Conservation (phyloP, 2,113 vertebrate genomes). For the Microtus pennsylvanicus region DNA sequence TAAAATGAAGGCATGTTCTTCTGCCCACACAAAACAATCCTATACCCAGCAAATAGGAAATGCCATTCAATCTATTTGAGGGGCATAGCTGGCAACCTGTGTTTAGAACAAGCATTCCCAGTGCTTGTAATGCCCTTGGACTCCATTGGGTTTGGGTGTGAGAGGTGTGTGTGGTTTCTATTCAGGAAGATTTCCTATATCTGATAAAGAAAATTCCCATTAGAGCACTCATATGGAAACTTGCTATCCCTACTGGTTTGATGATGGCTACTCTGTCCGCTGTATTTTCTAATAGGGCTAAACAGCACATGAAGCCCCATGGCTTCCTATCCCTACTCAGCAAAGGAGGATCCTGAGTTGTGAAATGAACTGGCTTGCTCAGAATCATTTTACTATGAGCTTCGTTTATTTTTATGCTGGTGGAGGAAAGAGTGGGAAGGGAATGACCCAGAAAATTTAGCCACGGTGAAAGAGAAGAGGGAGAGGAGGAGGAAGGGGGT, state of each 20-base stretch:
- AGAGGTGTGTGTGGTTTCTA: background rate
- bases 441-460: background rate
- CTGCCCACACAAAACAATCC: background rate
- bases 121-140: background rate
- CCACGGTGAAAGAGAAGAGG: background rate
- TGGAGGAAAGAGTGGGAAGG: rapidly evolving
- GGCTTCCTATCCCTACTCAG: background rate
- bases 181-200: background rate
- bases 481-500: background rate
- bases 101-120: background rate
- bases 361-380: background rate
- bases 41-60: background rate
- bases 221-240: background rate
- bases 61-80: background rate
- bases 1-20: background rate
- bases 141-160: background rate
- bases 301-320: too few species aligned
- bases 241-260: background rate
- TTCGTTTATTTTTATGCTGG: background rate
- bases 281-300: background rate
- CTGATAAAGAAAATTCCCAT: background rate
- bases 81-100: background rate
- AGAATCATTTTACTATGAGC: background rate
- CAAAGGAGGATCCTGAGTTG: background rate
- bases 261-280: background rate